A percentile compares a stretch with the other conserved stretches of the same genome.
Evolutionary conservation across 1,140 invertebrate genomes (phyloP).

Genomic region (Trachelipus rathkii): DNA sequence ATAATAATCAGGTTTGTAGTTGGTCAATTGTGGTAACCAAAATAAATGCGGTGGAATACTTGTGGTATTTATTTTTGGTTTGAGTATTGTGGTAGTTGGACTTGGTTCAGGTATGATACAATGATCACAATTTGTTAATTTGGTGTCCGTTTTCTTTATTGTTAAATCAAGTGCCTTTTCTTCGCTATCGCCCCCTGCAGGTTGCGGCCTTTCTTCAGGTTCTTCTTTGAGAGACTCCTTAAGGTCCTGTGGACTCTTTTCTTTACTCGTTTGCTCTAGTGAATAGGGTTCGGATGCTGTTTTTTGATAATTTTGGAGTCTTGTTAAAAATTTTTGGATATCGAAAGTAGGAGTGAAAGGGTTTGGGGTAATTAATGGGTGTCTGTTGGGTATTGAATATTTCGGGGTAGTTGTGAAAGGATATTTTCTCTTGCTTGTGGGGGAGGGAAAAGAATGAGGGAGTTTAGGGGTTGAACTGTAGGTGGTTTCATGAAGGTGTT

Average conservation of each 20-base stretch:
- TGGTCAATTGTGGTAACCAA: neutral
- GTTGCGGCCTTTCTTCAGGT: neutral
- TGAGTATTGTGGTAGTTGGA: neutral
- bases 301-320: neutral
- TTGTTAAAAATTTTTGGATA: no score
- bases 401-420: neutral
- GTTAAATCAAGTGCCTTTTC: neutral
- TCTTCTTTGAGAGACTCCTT: neutral
- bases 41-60: neutral
- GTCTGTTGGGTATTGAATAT: neutral
- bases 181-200: neutral
- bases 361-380: neutral
- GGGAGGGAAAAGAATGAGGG: neutral
- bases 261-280: neutral
- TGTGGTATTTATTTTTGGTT: neutral
- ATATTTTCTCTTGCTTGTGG: neutral
- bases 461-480: neutral
- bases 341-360: neutral
- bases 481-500: slow-evolving; percentile 54
- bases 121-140: neutral
- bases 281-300: neutral
- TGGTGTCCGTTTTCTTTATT: neutral
- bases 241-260: neutral
- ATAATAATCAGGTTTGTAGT: neutral
- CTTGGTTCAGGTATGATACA: neutral